A percentile compares a stretch with the other conserved stretches of the same genome.
These are phyloP conservation scores for Dryadula phaetusa DNA, from an alignment of 2,888 invertebrate genomes.

Conservation along the genomic window DNA sequence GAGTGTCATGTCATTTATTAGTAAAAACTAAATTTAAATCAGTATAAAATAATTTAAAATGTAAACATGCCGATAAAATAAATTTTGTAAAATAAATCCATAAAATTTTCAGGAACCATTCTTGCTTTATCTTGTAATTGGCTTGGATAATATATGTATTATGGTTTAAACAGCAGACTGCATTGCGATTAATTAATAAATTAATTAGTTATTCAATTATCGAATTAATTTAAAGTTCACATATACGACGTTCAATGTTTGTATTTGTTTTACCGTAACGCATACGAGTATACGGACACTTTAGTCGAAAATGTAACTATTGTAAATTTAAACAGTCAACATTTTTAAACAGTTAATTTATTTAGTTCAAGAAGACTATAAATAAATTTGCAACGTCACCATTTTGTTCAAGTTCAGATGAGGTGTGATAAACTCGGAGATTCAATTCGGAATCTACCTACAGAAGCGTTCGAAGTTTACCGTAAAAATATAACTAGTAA, in stretches of 20 bases:
- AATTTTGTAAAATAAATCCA: neutral
- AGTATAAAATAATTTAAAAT: neutral
- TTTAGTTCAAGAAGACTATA: too few species aligned
- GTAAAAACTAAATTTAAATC: neutral
- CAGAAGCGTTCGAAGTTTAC: neutral
- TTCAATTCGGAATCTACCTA: neutral
- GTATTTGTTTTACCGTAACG: conserved; percentile 4
- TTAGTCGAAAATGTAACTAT: neutral
- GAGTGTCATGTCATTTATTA: conserved; percentile 12
- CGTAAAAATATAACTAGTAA: conserved; percentile 3
- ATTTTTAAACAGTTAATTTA: too few species aligned
- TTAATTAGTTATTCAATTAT: conserved; percentile 15
- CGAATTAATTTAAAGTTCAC: conserved; percentile 14
- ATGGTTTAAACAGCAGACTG: conserved; percentile 8
- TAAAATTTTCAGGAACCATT: neutral
- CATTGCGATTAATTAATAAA: conserved; percentile 15
- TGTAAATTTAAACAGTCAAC: too few species aligned
- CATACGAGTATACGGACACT: neutral
- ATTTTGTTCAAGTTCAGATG: neutral
- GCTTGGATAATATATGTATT: conserved; percentile 15
- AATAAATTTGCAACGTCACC: too few species aligned
- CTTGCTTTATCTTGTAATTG: neutral
- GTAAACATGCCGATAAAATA: neutral
- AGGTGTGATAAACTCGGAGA: neutral
- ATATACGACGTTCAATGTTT: conserved; percentile 2